Percentiles rank a stretch among this genome's conserved stretches.
phyloP scores from a whole-genome alignment of 2,113 vertebrate genomes.

The Brevimyrus niger region DNA sequence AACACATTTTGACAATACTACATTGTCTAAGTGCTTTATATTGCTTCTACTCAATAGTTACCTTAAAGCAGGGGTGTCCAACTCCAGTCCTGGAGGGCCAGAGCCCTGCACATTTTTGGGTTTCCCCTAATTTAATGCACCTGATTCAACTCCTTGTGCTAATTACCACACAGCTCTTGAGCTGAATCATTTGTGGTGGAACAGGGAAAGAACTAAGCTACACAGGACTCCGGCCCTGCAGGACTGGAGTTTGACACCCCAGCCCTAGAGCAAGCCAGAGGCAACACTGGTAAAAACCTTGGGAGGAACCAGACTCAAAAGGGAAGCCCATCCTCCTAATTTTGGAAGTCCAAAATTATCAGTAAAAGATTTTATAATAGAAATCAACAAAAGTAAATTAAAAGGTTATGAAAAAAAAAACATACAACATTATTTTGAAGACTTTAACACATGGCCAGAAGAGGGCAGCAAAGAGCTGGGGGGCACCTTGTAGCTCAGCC shows the following conservation, averaged over 20 bases:
- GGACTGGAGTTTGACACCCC: no score
- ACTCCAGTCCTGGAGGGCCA: no score
- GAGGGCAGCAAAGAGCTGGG: neutral
- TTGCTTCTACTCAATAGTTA: neutral
- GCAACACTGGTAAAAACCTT: neutral
- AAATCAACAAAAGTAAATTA: neutral
- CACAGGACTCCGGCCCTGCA: no score
- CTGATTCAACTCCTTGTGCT: no score
- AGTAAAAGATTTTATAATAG: neutral
- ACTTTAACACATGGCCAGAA: neutral
- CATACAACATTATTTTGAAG: no score
- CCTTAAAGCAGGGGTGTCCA: neutral
- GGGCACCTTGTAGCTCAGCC: slow-evolving; percentile 62
- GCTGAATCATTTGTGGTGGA: no score
- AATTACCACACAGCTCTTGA: no score
- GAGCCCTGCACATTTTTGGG: no score
- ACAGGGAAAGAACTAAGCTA: no score
- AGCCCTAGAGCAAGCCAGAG: neutral
- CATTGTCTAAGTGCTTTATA: neutral
- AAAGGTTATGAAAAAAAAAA: neutral
- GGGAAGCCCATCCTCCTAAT: no score
- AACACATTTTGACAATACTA: neutral
- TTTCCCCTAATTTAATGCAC: no score
- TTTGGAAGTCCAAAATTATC: neutral
- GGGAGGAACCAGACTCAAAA: no score